Conservation (phyloP, 2,888 invertebrate species). For the Endomychus coccineus region DNA sequence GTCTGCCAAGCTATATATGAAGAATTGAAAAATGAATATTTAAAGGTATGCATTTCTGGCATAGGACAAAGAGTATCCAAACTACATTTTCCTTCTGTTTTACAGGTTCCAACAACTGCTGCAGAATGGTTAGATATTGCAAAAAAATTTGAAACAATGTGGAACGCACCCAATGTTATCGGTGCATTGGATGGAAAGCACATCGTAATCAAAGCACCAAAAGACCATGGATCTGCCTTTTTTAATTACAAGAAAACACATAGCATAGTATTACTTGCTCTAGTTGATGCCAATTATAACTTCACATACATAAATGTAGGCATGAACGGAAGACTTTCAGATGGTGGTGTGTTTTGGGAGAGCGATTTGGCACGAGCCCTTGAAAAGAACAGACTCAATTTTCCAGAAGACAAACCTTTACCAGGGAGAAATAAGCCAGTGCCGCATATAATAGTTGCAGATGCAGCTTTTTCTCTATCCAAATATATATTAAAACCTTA, state of each 20-base stretch:
- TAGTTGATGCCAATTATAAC: constrained; percentile 2
- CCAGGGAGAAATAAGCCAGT: constrained; percentile 7
- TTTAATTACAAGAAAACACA: constrained; percentile 2
- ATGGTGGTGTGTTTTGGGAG: constrained; percentile 23
- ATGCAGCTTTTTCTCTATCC: constrained; percentile 22
- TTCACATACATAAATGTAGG: constrained; percentile 19
- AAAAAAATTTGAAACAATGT: neutral
- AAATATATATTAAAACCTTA: constrained; percentile 21
- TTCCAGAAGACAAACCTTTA: constrained; percentile 15
- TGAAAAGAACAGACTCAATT: constrained; percentile 12
- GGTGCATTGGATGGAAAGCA: constrained; percentile 5
- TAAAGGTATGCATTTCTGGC: no score
- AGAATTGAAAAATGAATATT: no score
- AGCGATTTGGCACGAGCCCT: constrained; percentile 16
- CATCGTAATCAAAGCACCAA: constrained; percentile 1
- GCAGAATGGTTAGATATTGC: constrained; percentile 1
- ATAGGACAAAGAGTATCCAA: no score
- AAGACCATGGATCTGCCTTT: neutral
- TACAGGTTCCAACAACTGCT: neutral
- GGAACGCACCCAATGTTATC: constrained; percentile 1
- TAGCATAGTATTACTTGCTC: constrained; percentile 4
- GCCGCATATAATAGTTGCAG: constrained; percentile 21
- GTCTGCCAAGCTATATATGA: no score
- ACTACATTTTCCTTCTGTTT: no score
- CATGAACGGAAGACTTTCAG: constrained; percentile 21